Evolutionary conservation across 2,888 invertebrate genomes (phyloP), one percentile per base, ranked within the genome.

Genomic region (Lithosia quadra): DNA sequence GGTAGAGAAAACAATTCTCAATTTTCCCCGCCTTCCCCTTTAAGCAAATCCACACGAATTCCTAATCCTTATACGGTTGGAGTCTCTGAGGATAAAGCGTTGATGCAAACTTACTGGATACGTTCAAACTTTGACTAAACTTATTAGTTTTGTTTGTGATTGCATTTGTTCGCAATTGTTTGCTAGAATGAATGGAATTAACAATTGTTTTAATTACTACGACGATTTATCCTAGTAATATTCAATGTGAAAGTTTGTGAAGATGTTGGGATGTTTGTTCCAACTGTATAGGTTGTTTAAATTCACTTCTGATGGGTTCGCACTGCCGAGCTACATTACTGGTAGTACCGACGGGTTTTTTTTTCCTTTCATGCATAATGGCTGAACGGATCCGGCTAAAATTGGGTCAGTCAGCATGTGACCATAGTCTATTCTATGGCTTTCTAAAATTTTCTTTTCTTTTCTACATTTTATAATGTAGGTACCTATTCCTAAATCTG

Each of bases 1-100:
- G 89, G 87, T 84, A 81, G 84, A 89, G 91, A 88, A 89, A 93
- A 92, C 91, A 92, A 91, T 92, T 90, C 91, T 83, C 88, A 90
- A 92, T 91, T 90, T 90, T 89, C 90, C 86, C 86, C 86, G 84
- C 86, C 86, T 89, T 87, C 87, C 87, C 88, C 90, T 91, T 89
- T 91, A 91, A 89, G 90, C 88, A 92, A 93, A 93, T 92, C 91
- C 90, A 82, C 88, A 89, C 88, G 86, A 90, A 91, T 91, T 90
- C 90, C 89, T 92, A 90, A 92, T 91, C 91, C 91, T 88, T 90
- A 90, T 91, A 91, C 87, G 90, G 88, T 83, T 84, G 84, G 83
- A 86, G 85, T 88, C 89, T 82, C 86, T 72, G 79, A 86, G 88
- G 87, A 90, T 88, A 86, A 85, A 83, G 79, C 81, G 71, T 68